A percentile compares a stretch with the other conserved stretches of the same genome.
Evolutionary conservation across 2,797 vertebrate species (phyloP).

Genomic region (Melanotaenia parkinsoni): DNA sequence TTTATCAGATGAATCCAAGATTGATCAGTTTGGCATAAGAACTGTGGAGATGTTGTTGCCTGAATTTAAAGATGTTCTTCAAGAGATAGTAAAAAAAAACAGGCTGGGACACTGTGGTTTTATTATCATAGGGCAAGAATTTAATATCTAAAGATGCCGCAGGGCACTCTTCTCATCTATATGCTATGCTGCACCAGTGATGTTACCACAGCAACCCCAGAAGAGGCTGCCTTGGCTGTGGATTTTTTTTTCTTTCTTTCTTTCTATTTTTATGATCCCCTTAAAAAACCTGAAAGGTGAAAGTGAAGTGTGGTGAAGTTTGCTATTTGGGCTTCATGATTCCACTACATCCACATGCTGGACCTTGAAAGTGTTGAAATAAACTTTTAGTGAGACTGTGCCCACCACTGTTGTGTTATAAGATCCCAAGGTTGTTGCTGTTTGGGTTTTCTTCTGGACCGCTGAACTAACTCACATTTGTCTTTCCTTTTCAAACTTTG

Average conservation of each 20-base stretch:
- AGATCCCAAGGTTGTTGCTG: slow-evolving; percentile 23
- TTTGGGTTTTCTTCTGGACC: slow-evolving; percentile 32
- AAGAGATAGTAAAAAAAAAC: neutral
- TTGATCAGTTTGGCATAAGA: too few species aligned
- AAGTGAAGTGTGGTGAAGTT: too few species aligned
- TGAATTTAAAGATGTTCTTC: neutral
- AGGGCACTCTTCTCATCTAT: neutral
- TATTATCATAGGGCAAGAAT: neutral
- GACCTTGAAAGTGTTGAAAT: neutral
- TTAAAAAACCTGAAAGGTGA: too few species aligned
- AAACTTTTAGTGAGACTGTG: neutral
- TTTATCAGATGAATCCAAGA: too few species aligned
- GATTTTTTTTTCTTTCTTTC: neutral
- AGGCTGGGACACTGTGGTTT: too few species aligned
- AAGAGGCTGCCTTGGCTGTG: too few species aligned
- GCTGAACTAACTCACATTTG: slow-evolving; percentile 37
- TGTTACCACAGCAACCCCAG: too few species aligned
- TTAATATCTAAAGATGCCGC: neutral
- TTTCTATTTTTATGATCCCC: too few species aligned
- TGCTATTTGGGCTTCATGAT: neutral
- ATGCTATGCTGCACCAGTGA: too few species aligned
- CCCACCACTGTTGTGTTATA: neutral
- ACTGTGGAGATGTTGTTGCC: neutral
- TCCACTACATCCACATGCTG: neutral
- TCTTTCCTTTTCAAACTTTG: slow-evolving; percentile 22